A percentile compares a stretch with the other conserved stretches of the same genome.
phyloP scores from a whole-genome alignment of 30 jellyfish, hydroid and myxozoan species.

The Aurelia aurita complex sp. Pacific region DNA sequence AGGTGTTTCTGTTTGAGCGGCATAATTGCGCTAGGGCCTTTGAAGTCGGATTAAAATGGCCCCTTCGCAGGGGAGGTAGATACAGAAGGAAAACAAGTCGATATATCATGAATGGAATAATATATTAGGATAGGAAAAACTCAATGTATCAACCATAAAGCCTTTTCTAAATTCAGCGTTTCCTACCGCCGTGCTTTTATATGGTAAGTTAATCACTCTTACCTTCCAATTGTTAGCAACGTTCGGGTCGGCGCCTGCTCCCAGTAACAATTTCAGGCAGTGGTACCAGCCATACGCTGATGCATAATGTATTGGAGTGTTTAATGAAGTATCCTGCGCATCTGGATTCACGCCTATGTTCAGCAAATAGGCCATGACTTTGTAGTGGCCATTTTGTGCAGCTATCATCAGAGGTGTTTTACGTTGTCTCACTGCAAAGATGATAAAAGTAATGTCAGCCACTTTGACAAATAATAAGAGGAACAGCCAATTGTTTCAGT shows the following conservation, averaged over 20 bases:
- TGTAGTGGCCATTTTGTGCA: constrained; percentile 75
- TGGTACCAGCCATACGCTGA: constrained; percentile 89
- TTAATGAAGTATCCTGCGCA: constrained; percentile 65
- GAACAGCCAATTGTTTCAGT: too few relatives aligned
- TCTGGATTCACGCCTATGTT: constrained; percentile 80
- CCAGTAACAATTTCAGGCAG: constrained; percentile 62
- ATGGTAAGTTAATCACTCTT: background rate
- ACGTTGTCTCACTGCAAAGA: constrained; percentile 61
- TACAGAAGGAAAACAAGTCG: too few relatives aligned
- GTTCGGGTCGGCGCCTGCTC: constrained; percentile 86
- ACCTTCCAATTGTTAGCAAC: constrained; percentile 81
- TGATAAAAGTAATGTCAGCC: background rate
- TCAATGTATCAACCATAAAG: too few relatives aligned
- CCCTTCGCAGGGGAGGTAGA: too few relatives aligned
- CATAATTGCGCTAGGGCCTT: too few relatives aligned
- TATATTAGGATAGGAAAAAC: too few relatives aligned
- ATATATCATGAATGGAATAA: too few relatives aligned
- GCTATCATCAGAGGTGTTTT: constrained; percentile 79
- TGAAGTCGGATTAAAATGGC: too few relatives aligned
- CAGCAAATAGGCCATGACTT: constrained; percentile 66
- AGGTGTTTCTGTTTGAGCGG: too few relatives aligned
- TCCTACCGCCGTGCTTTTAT: too few relatives aligned
- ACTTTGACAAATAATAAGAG: too few relatives aligned
- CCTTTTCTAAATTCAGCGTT: too few relatives aligned
- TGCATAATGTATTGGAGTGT: constrained; percentile 92